Evolutionary conservation across 30 jellyfish, hydroid and myxozoan genomes (phyloP).

Genomic region (Pelagia noctiluca): DNA sequence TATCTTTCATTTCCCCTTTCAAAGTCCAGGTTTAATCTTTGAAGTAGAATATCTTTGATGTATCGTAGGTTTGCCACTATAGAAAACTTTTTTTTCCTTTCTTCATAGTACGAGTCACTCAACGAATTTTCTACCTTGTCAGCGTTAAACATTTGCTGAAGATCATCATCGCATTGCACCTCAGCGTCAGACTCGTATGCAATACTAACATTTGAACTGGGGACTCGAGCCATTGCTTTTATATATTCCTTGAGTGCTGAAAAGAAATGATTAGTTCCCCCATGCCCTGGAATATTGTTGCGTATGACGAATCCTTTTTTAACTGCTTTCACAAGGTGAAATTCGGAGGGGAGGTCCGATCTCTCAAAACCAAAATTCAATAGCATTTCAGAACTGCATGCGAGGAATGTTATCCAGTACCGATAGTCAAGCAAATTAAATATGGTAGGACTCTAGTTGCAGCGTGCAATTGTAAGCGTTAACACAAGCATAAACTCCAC

Average conservation of each 20-base stretch:
- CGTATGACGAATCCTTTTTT: neutral
- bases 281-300: neutral
- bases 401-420: neutral
- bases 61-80: neutral
- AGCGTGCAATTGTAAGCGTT: conserved; percentile 11
- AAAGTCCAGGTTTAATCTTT: neutral
- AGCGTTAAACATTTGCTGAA: neutral
- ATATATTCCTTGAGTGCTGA: neutral
- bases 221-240: neutral
- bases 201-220: neutral
- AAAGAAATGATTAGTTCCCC: neutral
- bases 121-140: neutral
- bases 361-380: neutral
- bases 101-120: neutral
- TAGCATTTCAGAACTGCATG: neutral
- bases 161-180: neutral
- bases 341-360: neutral
- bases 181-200: neutral
- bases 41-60: neutral
- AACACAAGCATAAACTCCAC: conserved; percentile 32
- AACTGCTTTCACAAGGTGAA: neutral
- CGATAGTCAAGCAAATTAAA: neutral
- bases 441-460: neutral
- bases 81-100: neutral
- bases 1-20: conserved; percentile 5